Evolutionary conservation across 1,140 invertebrate species (phyloP).

Genomic region (Steinernema feltiae): DNA sequence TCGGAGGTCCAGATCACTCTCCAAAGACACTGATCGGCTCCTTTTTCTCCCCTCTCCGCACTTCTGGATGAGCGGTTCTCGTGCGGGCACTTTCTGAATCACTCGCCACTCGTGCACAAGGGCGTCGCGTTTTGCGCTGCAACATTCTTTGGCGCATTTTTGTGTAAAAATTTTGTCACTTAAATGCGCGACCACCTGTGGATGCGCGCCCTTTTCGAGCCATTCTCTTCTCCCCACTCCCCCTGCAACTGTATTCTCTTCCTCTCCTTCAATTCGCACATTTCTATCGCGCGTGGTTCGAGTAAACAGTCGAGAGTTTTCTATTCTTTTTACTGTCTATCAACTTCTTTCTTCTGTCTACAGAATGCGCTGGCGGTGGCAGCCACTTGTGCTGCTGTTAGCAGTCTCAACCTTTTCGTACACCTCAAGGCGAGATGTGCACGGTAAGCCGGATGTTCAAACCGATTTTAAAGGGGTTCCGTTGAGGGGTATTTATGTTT

Average conservation of each 20-base stretch:
- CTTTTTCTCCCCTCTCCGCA: background rate
- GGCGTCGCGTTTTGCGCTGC: constrained; percentile 1
- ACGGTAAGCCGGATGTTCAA: constrained; percentile 4
- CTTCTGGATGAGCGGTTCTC: background rate
- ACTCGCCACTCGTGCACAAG: background rate
- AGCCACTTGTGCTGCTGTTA: background rate
- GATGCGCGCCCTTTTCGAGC: background rate
- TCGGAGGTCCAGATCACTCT: background rate
- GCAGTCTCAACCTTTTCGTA: constrained; percentile 13
- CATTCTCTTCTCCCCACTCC: no score
- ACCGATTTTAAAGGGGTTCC: background rate
- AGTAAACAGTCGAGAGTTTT: background rate
- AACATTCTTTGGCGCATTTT: background rate
- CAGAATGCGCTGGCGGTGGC: background rate
- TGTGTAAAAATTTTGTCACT: background rate
- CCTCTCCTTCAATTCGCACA: no score
- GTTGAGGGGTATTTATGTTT: no score
- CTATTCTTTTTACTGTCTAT: background rate
- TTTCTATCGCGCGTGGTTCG: constrained; percentile 14
- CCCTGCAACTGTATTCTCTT: no score
- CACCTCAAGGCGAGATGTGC: background rate
- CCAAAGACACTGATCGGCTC: background rate
- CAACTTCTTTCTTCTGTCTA: background rate
- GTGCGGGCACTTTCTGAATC: background rate
- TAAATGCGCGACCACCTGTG: constrained; percentile 1